Percentiles rank a stretch among this genome's conserved stretches.
Conservation (phyloP, 1,140 invertebrate genomes). For the Antheraea pernyi region DNA sequence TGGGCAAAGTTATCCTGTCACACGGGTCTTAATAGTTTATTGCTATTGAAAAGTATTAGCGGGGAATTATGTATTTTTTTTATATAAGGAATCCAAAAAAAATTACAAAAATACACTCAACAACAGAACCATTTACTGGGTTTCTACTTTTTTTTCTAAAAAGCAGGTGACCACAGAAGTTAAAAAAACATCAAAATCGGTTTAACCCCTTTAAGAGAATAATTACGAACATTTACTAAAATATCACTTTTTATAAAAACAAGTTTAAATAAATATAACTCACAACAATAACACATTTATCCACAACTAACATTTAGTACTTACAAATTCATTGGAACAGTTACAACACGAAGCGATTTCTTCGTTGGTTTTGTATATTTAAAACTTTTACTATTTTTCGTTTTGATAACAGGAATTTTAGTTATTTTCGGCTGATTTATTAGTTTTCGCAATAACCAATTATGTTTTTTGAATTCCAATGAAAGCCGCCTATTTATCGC, state of each 20-base stretch:
- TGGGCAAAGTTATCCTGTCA: too few relatives aligned
- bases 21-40: too few relatives aligned
- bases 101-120: too few relatives aligned
- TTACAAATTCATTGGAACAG: constrained; percentile 1
- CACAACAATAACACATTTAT: not conserved
- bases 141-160: too few relatives aligned
- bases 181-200: too few relatives aligned
- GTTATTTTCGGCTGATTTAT: not conserved
- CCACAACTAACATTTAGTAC: not conserved
- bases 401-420: not conserved
- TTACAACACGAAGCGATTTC: not conserved
- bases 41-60: too few relatives aligned
- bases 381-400: constrained; percentile 7
- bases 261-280: not conserved
- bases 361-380: not conserved
- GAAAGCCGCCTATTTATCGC: not conserved
- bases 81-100: too few relatives aligned
- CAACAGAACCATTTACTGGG: too few relatives aligned
- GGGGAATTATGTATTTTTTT: too few relatives aligned
- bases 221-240: too few relatives aligned
- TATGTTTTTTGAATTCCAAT: constrained; percentile 7
- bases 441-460: constrained; percentile 6
- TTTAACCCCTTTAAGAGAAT: too few relatives aligned
- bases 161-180: too few relatives aligned
- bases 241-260: not conserved